A percentile compares a stretch with the other conserved stretches of the same genome.
phyloP scores from a whole-genome alignment of 2,797 vertebrate species.

The Pteropus rufus region DNA sequence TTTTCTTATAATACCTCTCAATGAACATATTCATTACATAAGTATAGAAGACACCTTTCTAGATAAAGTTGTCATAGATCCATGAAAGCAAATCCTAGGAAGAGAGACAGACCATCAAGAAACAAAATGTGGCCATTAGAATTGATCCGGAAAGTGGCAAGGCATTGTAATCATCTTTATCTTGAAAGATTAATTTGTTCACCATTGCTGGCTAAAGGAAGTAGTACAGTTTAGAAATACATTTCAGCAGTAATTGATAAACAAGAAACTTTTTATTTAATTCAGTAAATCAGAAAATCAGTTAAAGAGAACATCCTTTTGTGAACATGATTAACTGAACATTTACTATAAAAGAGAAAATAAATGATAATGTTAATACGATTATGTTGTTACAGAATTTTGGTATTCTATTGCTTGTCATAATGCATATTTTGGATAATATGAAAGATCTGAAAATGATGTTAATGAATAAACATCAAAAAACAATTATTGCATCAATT shows the following conservation, averaged over 20 bases:
- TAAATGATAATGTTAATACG: neutral
- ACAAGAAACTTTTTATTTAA: neutral
- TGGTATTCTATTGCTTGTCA: neutral
- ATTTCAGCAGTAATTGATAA: neutral
- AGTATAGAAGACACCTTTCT: slow-evolving; percentile 1
- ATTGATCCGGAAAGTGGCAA: neutral
- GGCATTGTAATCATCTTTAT: neutral
- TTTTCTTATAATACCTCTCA: neutral
- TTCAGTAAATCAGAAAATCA: slow-evolving; percentile 16
- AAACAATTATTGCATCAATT: neutral
- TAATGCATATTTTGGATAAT: neutral
- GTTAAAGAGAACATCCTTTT: slow-evolving; percentile 7
- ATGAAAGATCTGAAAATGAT: neutral
- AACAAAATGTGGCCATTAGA: neutral
- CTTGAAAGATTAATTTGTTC: neutral
- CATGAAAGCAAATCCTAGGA: slow-evolving; percentile 13
- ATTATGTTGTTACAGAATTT: neutral
- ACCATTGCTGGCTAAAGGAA: neutral
- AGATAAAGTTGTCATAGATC: slow-evolving; percentile 31
- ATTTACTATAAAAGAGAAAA: slow-evolving; percentile 26
- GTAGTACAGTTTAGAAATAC: neutral
- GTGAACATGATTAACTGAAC: neutral
- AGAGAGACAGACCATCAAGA: neutral
- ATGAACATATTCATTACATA: neutral
- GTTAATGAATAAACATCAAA: neutral